A percentile compares a stretch with the other conserved stretches of the same genome.
Evolutionary conservation across 1,140 invertebrate species (phyloP).

Genomic region (Scylla paramamosain): DNA sequence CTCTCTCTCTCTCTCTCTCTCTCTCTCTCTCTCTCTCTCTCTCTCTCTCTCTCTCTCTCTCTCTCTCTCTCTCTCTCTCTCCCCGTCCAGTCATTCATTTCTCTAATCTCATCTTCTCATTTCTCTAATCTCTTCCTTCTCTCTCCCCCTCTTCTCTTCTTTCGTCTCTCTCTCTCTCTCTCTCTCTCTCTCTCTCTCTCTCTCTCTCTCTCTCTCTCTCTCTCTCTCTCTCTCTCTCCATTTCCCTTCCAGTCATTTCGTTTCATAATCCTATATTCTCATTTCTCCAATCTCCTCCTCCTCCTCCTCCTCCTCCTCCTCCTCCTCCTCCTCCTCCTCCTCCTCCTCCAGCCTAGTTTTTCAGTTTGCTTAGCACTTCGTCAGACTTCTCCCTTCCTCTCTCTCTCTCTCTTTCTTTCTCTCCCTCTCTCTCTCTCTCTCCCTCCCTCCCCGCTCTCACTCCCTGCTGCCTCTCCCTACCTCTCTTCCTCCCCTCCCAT

Average conservation of each 20-base stretch:
- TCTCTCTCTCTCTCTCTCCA: slow-evolving; percentile 38
- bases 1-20: slow-evolving; percentile 17
- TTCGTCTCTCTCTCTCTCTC: not conserved
- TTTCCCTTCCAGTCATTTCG: not conserved
- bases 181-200: slow-evolving; percentile 31
- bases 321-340: not conserved
- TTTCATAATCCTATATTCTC: not conserved
- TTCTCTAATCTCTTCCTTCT: not conserved
- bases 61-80: not conserved
- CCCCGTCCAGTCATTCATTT: not conserved
- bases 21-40: slow-evolving; percentile 42
- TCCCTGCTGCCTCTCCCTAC: not conserved
- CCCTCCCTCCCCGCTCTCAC: not conserved
- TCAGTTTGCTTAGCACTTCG: not conserved
- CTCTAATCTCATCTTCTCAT: not conserved
- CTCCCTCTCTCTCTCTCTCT: not conserved
- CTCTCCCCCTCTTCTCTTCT: not conserved
- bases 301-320: not conserved
- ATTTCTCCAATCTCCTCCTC: not conserved
- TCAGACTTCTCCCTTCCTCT: not conserved
- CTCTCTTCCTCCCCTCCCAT: not conserved
- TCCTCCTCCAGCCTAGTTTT: not conserved
- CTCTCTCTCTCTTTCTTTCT: not conserved
- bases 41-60: slow-evolving; percentile 45
- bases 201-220: slow-evolving; percentile 52